phyloP scores from a whole-genome alignment of 2,888 invertebrate species.

The Synergus laeviventris region DNA sequence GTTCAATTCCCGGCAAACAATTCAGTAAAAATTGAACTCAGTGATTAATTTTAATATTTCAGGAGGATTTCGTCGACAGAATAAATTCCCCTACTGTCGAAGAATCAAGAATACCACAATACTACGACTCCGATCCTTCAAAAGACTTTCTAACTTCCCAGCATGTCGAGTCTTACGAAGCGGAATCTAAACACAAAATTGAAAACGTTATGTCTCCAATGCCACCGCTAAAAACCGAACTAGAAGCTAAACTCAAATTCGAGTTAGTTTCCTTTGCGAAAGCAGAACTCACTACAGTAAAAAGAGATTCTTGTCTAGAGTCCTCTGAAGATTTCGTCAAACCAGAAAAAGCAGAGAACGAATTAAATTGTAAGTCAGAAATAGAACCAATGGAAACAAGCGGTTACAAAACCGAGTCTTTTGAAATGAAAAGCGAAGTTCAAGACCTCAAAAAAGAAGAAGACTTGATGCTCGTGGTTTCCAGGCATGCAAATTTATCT shows the following conservation, averaged over 20 bases:
- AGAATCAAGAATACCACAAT: constrained; percentile 58
- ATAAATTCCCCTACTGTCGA: constrained; percentile 63
- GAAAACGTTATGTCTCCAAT: constrained; percentile 58
- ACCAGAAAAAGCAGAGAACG: background rate
- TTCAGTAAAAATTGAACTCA: background rate
- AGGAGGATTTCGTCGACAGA: constrained; percentile 68
- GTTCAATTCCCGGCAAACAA: background rate
- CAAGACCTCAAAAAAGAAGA: constrained; percentile 39
- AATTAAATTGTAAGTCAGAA: constrained; percentile 43
- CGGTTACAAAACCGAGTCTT: constrained; percentile 33
- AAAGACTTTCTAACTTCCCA: constrained; percentile 10
- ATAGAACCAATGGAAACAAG: constrained; percentile 64
- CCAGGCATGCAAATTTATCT: constrained; percentile 28
- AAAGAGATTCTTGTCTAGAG: background rate
- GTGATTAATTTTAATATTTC: constrained; percentile 45
- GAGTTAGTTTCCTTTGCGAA: background rate
- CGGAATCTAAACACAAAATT: constrained; percentile 15
- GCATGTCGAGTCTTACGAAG: background rate
- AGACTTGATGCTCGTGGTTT: background rate
- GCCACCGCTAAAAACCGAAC: constrained; percentile 72
- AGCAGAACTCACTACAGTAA: background rate
- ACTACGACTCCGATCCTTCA: constrained; percentile 56
- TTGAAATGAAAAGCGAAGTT: background rate
- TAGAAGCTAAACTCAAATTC: constrained; percentile 67
- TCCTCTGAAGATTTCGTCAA: background rate